These are phyloP conservation scores for Agrilus mali DNA, from an alignment of 2,888 invertebrate genomes.

Conservation along the genomic window DNA sequence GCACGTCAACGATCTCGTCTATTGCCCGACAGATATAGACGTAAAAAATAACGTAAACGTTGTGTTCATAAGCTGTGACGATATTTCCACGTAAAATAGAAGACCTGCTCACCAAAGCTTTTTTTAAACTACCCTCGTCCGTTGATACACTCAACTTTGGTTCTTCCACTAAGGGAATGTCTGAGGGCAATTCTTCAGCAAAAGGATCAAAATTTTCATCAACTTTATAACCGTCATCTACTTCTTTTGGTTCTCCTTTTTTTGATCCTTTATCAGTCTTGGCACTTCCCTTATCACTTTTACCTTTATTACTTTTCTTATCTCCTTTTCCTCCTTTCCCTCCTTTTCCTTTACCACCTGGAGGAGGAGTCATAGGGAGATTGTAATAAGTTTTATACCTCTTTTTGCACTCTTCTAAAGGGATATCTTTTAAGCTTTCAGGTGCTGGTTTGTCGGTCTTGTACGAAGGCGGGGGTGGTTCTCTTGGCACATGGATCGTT, in stretches of 20 bases:
- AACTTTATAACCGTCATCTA: constrained; percentile 7
- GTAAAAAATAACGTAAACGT: constrained; percentile 12
- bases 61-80: constrained; percentile 4
- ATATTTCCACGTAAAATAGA: neutral
- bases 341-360: constrained; percentile 1
- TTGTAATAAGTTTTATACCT: constrained; percentile 13
- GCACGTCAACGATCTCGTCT: constrained; percentile 9
- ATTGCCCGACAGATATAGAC: constrained; percentile 10
- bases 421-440: constrained; percentile 10
- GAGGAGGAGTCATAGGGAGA: constrained; percentile 6
- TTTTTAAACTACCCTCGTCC: too few species aligned
- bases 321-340: constrained; percentile 2
- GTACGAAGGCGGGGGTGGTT: neutral
- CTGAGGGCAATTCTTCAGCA: constrained; percentile 2
- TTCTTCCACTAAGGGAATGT: neutral
- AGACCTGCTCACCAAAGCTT: too few species aligned
- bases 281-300: constrained; percentile 4
- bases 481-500: too few species aligned
- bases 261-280: constrained; percentile 1
- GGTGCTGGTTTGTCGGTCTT: constrained; percentile 8
- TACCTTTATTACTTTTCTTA: constrained; percentile 6
- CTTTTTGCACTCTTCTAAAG: constrained; percentile 9
- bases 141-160: too few species aligned
- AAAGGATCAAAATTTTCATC: constrained; percentile 9
- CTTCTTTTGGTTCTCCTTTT: neutral